Conservation (phyloP, 2,797 vertebrate genomes). For the Chelon labrosus region DNA sequence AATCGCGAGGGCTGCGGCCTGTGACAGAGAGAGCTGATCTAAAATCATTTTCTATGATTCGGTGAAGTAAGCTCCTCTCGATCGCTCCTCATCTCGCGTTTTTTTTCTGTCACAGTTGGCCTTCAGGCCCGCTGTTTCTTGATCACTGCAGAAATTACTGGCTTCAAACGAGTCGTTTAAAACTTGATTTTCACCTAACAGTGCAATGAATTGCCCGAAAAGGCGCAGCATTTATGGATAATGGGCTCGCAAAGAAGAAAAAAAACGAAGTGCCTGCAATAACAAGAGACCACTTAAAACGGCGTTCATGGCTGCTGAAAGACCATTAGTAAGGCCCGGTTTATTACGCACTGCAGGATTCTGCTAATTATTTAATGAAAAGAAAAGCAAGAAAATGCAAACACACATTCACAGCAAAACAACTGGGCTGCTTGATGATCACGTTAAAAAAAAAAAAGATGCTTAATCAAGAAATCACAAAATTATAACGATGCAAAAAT, state of each 20-base stretch:
- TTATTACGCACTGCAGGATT: conserved; percentile 39
- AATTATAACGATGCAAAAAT: too few relatives aligned
- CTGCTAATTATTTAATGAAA: conserved; percentile 40
- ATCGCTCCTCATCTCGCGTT: background rate
- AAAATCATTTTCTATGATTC: background rate
- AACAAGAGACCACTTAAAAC: conserved; percentile 42
- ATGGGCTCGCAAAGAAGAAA: conserved; percentile 37
- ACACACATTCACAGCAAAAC: conserved; percentile 3
- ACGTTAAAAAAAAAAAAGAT: conserved; percentile 1
- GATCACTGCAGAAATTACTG: conserved; percentile 12
- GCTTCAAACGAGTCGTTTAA: conserved; percentile 13
- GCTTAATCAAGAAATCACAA: background rate
- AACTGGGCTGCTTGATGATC: background rate
- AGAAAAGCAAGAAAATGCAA: conserved; percentile 23
- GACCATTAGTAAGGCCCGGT: conserved; percentile 47
- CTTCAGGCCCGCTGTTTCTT: conserved; percentile 47
- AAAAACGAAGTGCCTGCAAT: conserved; percentile 30
- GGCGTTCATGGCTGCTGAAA: conserved; percentile 44
- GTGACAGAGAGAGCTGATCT: conserved; percentile 1
- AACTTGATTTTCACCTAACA: conserved; percentile 38
- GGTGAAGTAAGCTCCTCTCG: background rate
- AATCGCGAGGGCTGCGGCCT: conserved; percentile 5
- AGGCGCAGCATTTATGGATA: conserved; percentile 40
- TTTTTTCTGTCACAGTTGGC: conserved; percentile 18
- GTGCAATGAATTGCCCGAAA: conserved; percentile 20